Percentiles rank a stretch among this genome's conserved stretches.
Evolutionary conservation across 2,113 vertebrate genomes (phyloP).

Genomic region (Menura novaehollandiae): DNA sequence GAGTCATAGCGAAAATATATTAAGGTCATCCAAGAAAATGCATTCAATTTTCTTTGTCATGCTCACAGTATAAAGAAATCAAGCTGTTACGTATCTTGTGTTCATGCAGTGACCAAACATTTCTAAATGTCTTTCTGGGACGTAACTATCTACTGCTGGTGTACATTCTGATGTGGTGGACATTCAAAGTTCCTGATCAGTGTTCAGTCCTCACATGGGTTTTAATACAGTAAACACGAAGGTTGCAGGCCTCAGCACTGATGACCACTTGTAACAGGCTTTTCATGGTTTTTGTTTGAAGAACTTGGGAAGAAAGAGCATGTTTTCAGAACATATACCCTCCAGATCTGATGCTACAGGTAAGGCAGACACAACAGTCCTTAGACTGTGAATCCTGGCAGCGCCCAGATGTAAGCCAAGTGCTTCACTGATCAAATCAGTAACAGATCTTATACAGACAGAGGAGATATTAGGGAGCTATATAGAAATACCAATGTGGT

Average conservation of each 20-base stretch:
- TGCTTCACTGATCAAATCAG: background rate
- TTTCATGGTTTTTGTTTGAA: background rate
- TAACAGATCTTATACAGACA: background rate
- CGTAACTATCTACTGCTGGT: background rate
- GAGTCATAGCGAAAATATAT: background rate
- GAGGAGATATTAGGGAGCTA: background rate
- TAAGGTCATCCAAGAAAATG: background rate
- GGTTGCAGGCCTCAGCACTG: background rate
- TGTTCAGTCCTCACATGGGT: background rate
- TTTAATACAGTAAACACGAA: background rate
- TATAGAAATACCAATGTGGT: background rate
- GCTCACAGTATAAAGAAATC: background rate
- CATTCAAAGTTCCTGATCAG: background rate
- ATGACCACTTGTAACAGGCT: background rate
- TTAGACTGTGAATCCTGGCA: background rate
- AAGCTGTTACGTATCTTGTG: background rate
- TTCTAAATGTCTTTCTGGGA: background rate
- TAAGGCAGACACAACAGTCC: background rate
- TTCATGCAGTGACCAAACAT: background rate
- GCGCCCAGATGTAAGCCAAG: background rate
- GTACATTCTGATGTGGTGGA: background rate
- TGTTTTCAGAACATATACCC: background rate
- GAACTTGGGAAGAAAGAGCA: background rate
- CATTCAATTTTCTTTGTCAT: background rate
- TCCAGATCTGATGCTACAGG: background rate